Base-by-base conservation (phyloP, 2,888 invertebrate species). In the Myopa testacea region DNA sequence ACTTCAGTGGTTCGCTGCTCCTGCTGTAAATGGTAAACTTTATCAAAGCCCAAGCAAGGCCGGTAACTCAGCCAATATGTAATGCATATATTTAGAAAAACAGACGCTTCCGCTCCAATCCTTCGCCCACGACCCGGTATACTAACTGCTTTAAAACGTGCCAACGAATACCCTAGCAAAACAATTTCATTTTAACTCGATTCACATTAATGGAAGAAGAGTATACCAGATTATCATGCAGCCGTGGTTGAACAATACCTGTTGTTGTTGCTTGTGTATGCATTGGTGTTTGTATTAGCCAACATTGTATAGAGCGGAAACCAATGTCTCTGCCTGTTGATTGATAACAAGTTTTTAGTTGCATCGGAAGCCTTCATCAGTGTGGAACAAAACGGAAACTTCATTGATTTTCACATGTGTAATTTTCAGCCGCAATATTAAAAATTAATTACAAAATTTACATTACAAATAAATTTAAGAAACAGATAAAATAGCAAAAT, bases 341-440 rank as follows among this genome's bases (percentile, higher is more conserved):
- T 76, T 72, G 70, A 76, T 69, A 81, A 81, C 76, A 65, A 79
- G 80, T 78, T 80, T 82, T 86, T 82, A 86, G 85, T 86, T 82
- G 81, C 81, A 83, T 83, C 83, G 83, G 83, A 83, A 84, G 84
- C 83, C 84, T 85, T 83, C 82, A 82, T 80, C 78, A 80, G 85
- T 82, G 82, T 84, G 82, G 84, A 83, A 79, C 80, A 80, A 4
- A 65, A 65, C 14, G 37, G 16, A 34, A 38, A 14, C 8, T 3
- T 8, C 34, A 65, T 38, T 37, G 34, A 65, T 65, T 65, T 65
- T 62, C 6, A 62, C 45, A 45, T 45, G 55, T 58, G 58, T 58
- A 65, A 65, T 65, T 65, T 65, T 65, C 4, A 12, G 16, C 1
- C 26, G 45, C 45, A 45, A 40, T 55, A 55, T 4, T 3, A 55